These are phyloP conservation scores for Apistogramma diplotaenia DNA, from an alignment of 2,113 vertebrate species.

Conservation along the genomic window DNA sequence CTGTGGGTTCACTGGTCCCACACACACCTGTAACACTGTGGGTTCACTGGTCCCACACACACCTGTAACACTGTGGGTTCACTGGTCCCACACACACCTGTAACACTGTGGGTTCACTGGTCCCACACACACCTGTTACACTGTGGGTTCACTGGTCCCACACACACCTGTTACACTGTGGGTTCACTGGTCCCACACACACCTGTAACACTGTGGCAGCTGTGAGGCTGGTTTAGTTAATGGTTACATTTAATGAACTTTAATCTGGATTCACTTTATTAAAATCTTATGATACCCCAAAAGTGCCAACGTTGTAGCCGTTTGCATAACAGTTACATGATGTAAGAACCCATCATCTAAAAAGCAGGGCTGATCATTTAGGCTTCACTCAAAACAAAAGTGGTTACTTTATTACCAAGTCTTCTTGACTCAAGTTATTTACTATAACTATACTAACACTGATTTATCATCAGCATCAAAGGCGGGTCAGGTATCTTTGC, in stretches of 20 bases:
- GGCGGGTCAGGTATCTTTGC: background rate
- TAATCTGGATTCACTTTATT: fast-evolving
- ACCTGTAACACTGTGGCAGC: too few relatives aligned
- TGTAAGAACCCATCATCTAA: background rate
- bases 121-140: too few relatives aligned
- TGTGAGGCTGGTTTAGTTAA: background rate
- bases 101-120: too few relatives aligned
- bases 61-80: too few relatives aligned
- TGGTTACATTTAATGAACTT: fast-evolving
- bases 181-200: too few relatives aligned
- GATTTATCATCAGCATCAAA: background rate
- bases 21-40: too few relatives aligned
- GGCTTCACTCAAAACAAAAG: background rate
- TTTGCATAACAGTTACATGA: background rate
- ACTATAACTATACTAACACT: background rate
- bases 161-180: too few relatives aligned
- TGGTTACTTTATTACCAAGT: background rate
- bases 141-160: too few relatives aligned
- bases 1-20: too few relatives aligned
- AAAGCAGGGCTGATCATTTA: background rate
- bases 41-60: too few relatives aligned
- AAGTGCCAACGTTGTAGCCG: fast-evolving
- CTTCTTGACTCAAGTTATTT: background rate
- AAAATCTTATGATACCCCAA: background rate
- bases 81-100: too few relatives aligned